A percentile compares a stretch with the other conserved stretches of the same genome.
Evolutionary conservation across 2,113 vertebrate species (phyloP).

Genomic region (Talpa occidentalis): DNA sequence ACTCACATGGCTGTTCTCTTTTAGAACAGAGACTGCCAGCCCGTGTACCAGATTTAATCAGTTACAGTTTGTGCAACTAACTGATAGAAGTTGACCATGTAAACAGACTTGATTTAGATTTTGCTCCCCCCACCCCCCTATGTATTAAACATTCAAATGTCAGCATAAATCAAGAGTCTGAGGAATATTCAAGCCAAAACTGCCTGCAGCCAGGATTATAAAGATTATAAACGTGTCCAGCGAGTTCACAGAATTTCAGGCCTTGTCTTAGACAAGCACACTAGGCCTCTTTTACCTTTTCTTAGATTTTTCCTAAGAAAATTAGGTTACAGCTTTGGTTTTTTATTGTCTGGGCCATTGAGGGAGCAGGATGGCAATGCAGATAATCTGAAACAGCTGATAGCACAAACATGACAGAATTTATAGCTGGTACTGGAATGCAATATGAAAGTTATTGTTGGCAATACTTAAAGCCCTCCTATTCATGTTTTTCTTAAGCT

Average conservation of each 20-base stretch:
- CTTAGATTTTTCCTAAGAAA: background rate
- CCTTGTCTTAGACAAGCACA: background rate
- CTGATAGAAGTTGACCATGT: background rate
- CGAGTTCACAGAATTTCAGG: background rate
- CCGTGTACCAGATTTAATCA: background rate
- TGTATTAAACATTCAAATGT: conserved; percentile 16
- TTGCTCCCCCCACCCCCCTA: background rate
- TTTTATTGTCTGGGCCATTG: background rate
- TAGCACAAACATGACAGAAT: background rate
- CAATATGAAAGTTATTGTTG: conserved; percentile 50
- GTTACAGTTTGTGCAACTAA: conserved; percentile 18
- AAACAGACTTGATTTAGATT: background rate
- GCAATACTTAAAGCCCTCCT: background rate
- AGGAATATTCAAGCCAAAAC: background rate
- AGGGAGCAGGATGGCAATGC: background rate
- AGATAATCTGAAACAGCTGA: conserved; percentile 56
- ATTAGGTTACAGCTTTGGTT: background rate
- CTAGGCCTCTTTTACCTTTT: background rate
- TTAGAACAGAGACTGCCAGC: background rate
- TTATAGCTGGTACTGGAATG: conserved; percentile 32
- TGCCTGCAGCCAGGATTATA: conserved; percentile 33
- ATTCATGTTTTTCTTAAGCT: conserved; percentile 37
- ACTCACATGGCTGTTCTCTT: fast-evolving
- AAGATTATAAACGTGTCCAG: conserved; percentile 38
- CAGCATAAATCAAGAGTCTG: conserved; percentile 47